Evolutionary conservation across 2,888 invertebrate genomes (phyloP).

Genomic region (Tromatobia lineatoria): DNA sequence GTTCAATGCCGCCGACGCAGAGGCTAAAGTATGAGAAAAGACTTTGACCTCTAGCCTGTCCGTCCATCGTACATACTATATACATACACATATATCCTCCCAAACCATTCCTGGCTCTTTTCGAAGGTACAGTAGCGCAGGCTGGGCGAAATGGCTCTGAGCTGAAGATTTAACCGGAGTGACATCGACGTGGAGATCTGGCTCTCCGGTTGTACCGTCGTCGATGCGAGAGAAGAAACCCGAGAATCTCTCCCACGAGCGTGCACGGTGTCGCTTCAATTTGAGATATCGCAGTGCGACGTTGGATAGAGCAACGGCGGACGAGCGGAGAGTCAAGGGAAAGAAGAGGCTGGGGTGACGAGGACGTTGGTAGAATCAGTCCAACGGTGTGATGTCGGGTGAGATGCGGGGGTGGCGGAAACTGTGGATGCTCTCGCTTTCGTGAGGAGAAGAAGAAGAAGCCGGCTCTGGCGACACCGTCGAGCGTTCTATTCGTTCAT

Average conservation of each 20-base stretch:
- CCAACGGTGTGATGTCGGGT: constrained; percentile 62
- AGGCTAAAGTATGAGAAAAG: constrained; percentile 39
- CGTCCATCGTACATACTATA: neutral
- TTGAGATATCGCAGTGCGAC: constrained; percentile 76
- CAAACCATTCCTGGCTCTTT: constrained; percentile 1
- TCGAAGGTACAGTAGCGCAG: constrained; percentile 27
- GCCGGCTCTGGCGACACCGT: constrained; percentile 60
- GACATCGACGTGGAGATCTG: constrained; percentile 65
- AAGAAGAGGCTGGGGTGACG: constrained; percentile 19
- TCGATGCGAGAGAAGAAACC: constrained; percentile 69
- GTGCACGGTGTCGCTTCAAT: constrained; percentile 78
- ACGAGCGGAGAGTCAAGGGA: constrained; percentile 26
- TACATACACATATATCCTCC: neutral
- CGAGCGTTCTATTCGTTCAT: constrained; percentile 37
- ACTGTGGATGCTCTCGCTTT: constrained; percentile 47
- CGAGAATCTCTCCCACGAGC: constrained; percentile 60
- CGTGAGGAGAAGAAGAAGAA: constrained; percentile 60
- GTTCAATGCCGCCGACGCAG: constrained; percentile 37
- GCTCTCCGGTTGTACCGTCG: constrained; percentile 50
- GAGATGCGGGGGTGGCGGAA: constrained; percentile 19
- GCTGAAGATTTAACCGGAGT: constrained; percentile 67
- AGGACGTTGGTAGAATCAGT: constrained; percentile 61
- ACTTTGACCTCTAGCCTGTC: constrained; percentile 28
- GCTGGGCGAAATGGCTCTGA: constrained; percentile 53
- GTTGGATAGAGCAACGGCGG: constrained; percentile 66